A percentile compares a stretch with the other conserved stretches of the same genome.
Conservation (phyloP, 2,113 vertebrate genomes). For the Daphoenositta chrysoptera region DNA sequence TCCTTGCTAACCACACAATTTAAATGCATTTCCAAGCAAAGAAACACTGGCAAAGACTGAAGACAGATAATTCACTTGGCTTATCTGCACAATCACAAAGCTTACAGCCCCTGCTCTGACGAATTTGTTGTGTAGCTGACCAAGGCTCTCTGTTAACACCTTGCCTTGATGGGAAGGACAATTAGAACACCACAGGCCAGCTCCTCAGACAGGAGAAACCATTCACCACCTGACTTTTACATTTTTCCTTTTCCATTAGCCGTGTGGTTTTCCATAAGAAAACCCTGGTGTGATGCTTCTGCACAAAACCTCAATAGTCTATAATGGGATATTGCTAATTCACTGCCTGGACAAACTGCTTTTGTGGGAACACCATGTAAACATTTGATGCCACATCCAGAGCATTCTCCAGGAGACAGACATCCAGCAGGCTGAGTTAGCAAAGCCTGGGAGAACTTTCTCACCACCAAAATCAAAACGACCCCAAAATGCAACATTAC, state of each 20-base stretch:
- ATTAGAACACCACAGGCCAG: not conserved
- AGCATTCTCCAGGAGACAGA: not conserved
- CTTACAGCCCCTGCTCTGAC: not conserved
- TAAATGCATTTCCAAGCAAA: not conserved
- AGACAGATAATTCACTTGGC: not conserved
- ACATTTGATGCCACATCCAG: not conserved
- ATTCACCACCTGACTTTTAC: not conserved
- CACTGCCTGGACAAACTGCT: not conserved
- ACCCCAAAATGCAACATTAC: not conserved
- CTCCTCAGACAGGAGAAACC: not conserved
- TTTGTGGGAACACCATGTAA: rapidly evolving
- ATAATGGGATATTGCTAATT: rapidly evolving
- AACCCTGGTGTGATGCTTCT: not conserved
- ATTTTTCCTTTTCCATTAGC: not conserved
- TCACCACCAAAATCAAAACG: not conserved
- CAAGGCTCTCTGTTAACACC: not conserved
- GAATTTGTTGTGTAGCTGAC: not conserved
- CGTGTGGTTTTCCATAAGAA: not conserved
- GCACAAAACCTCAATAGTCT: not conserved
- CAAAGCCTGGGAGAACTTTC: not conserved
- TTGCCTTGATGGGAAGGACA: not conserved
- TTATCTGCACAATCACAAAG: not conserved
- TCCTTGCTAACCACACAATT: not conserved
- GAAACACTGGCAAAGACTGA: not conserved
- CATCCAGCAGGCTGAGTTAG: not conserved